A percentile compares a stretch with the other conserved stretches of the same genome.
phyloP scores from a whole-genome alignment of 2,797 vertebrate species.

The Lacerta agilis region DNA sequence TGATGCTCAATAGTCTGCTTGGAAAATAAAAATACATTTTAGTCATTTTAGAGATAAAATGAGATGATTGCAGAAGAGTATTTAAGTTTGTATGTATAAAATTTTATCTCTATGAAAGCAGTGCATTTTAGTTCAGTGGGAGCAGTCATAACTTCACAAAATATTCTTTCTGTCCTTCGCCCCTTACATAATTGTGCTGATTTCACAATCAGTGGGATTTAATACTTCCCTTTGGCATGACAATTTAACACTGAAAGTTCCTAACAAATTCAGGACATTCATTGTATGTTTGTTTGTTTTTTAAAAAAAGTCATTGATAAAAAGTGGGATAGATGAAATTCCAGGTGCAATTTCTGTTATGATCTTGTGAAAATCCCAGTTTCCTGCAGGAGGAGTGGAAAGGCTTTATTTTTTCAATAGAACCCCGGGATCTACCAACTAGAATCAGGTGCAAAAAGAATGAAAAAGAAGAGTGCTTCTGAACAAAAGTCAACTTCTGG shows the following conservation, averaged over 20 bases:
- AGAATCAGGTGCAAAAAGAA: too few species aligned
- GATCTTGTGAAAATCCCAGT: neutral
- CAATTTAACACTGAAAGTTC: neutral
- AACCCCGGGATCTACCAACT: too few species aligned
- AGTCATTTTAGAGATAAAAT: neutral
- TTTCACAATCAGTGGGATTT: neutral
- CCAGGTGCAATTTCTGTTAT: neutral
- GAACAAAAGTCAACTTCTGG: too few species aligned
- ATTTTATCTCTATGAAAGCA: neutral
- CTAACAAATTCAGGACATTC: neutral
- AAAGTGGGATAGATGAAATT: neutral
- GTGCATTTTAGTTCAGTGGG: neutral
- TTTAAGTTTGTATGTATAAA: neutral
- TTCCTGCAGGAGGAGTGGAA: neutral
- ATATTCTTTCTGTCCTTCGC: neutral
- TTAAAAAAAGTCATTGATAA: neutral
- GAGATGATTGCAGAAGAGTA: neutral
- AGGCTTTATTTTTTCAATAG: too few species aligned
- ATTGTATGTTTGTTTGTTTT: too few species aligned
- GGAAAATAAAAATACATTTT: neutral
- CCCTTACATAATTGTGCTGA: neutral
- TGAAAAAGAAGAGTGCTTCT: too few species aligned
- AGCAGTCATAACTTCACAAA: neutral
- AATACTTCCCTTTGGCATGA: neutral
- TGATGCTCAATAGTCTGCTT: slow-evolving; percentile 1